Conservation (phyloP, 1,140 invertebrate genomes). For the Rhagoletis pomonella region DNA sequence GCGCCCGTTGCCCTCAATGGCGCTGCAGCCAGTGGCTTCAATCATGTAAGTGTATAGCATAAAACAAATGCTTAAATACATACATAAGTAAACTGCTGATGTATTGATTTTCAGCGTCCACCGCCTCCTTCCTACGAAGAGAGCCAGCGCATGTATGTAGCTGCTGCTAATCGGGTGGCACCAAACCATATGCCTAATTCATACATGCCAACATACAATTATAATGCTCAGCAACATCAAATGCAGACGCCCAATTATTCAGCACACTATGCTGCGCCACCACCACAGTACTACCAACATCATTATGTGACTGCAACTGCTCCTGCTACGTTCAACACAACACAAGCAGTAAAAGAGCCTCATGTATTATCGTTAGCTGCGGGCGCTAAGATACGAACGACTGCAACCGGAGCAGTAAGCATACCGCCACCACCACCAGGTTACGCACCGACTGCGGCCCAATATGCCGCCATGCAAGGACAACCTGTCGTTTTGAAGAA, state of each 20-base stretch:
- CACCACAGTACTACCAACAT: conserved; percentile 59
- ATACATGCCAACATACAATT: conserved; percentile 16
- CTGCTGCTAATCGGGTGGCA: conserved; percentile 29
- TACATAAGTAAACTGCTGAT: no score
- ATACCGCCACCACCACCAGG: conserved; percentile 71
- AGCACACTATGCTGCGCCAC: conserved; percentile 47
- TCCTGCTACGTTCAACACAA: background rate
- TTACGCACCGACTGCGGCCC: conserved; percentile 67
- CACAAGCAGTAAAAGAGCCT: background rate
- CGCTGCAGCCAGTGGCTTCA: background rate
- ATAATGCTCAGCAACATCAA: conserved; percentile 46
- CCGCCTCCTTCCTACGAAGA: conserved; percentile 70
- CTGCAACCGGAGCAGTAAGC: conserved; percentile 61
- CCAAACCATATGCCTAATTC: conserved; percentile 59
- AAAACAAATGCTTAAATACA: background rate
- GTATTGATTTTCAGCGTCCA: conserved; percentile 61
- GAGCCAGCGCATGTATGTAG: conserved; percentile 60
- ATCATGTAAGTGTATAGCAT: conserved; percentile 3
- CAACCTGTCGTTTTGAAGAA: conserved; percentile 70
- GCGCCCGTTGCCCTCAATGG: background rate
- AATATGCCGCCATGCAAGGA: conserved; percentile 70
- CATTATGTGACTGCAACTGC: conserved; percentile 31
- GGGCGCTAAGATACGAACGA: conserved; percentile 64
- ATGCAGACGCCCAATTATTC: conserved; percentile 51
- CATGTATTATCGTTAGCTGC: conserved; percentile 63